phyloP scores from a whole-genome alignment of 2,113 vertebrate genomes.

The Microcebus ravelobensis region DNA sequence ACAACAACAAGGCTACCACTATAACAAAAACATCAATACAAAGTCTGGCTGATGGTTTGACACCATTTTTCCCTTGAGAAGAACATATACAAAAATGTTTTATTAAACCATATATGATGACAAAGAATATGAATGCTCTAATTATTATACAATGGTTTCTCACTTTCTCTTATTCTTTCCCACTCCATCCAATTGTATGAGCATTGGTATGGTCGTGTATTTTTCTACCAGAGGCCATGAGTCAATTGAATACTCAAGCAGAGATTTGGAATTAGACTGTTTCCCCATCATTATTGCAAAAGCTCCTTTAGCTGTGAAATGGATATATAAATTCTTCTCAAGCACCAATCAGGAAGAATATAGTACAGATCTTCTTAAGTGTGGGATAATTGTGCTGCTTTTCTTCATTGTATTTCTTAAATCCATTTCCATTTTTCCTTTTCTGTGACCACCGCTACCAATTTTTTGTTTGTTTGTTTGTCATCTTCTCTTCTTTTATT shows the following conservation, averaged over 20 bases:
- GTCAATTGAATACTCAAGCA: background rate
- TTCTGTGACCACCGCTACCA: background rate
- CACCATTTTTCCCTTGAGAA: background rate
- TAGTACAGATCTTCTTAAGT: background rate
- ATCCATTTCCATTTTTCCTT: background rate
- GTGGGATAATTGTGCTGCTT: background rate
- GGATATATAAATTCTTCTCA: slow-evolving; percentile 7
- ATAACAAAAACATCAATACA: background rate
- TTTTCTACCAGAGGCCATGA: background rate
- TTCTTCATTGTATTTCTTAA: slow-evolving; percentile 30
- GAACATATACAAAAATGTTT: background rate
- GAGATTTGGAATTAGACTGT: background rate
- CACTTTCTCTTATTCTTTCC: background rate
- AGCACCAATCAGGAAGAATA: background rate
- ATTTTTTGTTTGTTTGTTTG: background rate
- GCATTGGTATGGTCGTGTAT: background rate
- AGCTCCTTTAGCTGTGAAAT: background rate
- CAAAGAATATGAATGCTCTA: background rate
- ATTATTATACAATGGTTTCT: background rate
- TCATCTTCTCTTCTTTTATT: too few species aligned
- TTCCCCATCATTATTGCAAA: background rate
- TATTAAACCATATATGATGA: background rate
- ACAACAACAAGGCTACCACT: background rate
- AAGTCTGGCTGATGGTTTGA: background rate
- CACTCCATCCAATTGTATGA: background rate